Base-by-base conservation (phyloP, 2,113 vertebrate genomes). In the Protomyctophum bolini region DNA sequence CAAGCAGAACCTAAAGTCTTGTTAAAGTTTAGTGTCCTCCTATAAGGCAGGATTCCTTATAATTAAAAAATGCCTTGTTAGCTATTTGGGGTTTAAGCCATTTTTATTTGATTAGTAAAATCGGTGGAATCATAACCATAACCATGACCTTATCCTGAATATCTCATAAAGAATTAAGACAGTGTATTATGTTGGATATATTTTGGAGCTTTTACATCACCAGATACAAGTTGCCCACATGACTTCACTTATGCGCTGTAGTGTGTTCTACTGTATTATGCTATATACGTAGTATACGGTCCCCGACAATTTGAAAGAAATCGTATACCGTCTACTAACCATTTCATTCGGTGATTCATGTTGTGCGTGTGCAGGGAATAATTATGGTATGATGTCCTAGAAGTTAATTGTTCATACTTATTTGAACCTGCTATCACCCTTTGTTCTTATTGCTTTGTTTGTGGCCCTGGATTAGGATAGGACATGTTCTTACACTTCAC, bases 11-110 rank as follows among this genome's bases (percentile, higher is more conserved):
- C n/a, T 0, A 12, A 62, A 76, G 54, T 45, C 70, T 65, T 68
- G 62, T 84, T 68, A 84, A 75, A 54, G 65, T 58, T 86, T 77
- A 75, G 45, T 71, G 80, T 75, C n/a, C 9, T 64, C 58, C 61
- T 21, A 21, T 21, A 21, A n/a, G n/a, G n/a, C n/a, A n/a, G n/a
- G n/a, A 21, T 21, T 21, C 21, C 21, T 41, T 64, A 62, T 72
- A 68, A 79, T 73, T 65, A 59, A 10, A 58, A 74, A 69, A 73
- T 15, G 41, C 14, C 54, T 64, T 68, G 70, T 70, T 84, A 49
- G 58, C 45, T 68, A 58, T 47, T 68, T 45, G 46, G 45, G 29
- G n/a, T 11, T 70, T 61, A 57, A n/a, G 51, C 66, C 11, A 41
- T 71, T 70, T 65, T 74, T 28, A 57, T 64, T 48, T 65, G 58